Evolutionary conservation across 2,113 vertebrate species (phyloP).

Genomic region (Meles meles): DNA sequence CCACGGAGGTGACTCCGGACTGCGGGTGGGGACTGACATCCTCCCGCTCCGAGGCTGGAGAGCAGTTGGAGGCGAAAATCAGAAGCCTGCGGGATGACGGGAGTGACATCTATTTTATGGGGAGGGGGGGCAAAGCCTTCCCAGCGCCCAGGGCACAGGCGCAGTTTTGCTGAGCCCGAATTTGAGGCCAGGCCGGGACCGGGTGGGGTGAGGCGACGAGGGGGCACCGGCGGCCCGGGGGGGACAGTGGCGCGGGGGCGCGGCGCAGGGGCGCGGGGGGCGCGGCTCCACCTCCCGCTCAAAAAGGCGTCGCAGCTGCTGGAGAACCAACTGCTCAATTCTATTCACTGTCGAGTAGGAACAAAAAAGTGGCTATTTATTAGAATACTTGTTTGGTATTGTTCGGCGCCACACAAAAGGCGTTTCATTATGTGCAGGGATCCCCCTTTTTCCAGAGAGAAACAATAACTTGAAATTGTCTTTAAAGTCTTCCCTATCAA

Average conservation of each 20-base stretch:
- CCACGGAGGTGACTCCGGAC: background rate
- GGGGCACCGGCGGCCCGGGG: background rate
- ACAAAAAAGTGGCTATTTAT: slow-evolving; percentile 99
- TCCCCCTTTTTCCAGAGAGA: slow-evolving; percentile 87
- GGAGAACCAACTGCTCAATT: slow-evolving; percentile 93
- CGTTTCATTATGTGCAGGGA: slow-evolving; percentile 95
- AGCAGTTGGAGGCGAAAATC: background rate
- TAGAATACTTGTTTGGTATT: slow-evolving; percentile 99
- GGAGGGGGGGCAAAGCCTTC: no score
- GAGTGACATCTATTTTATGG: background rate
- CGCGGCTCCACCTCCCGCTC: slow-evolving; percentile 89
- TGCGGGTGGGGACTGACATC: background rate
- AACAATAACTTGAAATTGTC: slow-evolving; percentile 99
- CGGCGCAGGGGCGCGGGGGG: background rate
- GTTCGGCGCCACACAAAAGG: slow-evolving; percentile 97
- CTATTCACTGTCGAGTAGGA: slow-evolving; percentile 93
- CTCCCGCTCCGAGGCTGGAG: background rate
- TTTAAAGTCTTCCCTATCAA: slow-evolving; percentile 89
- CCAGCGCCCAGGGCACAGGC: background rate
- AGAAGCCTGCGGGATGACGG: background rate
- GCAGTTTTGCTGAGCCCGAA: background rate
- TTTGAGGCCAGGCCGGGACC: background rate
- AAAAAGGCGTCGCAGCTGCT: slow-evolving; percentile 93
- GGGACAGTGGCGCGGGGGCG: background rate
- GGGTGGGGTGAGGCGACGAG: background rate